Evolutionary conservation across 2,113 vertebrate species (phyloP).

Genomic region (Uropsilus gracilis): DNA sequence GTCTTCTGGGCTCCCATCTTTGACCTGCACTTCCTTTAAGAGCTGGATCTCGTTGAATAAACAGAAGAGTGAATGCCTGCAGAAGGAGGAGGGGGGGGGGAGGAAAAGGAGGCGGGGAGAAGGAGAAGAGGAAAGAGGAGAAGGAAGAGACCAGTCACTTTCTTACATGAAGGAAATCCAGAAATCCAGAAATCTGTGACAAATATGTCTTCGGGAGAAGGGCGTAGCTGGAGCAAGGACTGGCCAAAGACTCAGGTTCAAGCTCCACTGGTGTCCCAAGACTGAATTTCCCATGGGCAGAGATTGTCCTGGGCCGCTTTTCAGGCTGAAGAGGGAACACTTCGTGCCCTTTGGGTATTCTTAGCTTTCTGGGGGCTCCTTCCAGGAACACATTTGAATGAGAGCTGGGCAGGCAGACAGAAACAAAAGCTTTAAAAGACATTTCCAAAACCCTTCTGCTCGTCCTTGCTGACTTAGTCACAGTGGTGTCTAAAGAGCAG

Average conservation of each 20-base stretch:
- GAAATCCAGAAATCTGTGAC: too few relatives aligned
- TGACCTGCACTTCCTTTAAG: not conserved
- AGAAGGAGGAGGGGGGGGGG: not conserved
- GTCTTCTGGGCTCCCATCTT: not conserved
- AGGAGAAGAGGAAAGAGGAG: not conserved
- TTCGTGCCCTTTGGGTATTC: not conserved
- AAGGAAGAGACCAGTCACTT: not conserved
- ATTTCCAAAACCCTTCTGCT: not conserved
- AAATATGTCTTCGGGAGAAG: not conserved
- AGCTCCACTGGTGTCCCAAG: not conserved
- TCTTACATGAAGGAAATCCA: not conserved
- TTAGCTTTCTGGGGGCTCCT: not conserved
- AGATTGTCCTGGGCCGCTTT: not conserved
- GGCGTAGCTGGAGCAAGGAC: not conserved
- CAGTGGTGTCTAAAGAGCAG: not conserved
- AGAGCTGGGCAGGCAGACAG: not conserved
- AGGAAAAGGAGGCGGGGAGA: too few relatives aligned
- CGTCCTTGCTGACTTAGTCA: not conserved
- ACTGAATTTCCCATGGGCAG: not conserved
- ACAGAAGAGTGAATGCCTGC: not conserved
- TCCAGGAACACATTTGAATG: not conserved
- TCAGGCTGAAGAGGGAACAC: not conserved
- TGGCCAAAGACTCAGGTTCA: not conserved
- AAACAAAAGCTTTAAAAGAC: slow-evolving; percentile 11
- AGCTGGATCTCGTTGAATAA: not conserved